Evolutionary conservation across 2,888 invertebrate genomes (phyloP).

Genomic region (Lamellibrachia columna): DNA sequence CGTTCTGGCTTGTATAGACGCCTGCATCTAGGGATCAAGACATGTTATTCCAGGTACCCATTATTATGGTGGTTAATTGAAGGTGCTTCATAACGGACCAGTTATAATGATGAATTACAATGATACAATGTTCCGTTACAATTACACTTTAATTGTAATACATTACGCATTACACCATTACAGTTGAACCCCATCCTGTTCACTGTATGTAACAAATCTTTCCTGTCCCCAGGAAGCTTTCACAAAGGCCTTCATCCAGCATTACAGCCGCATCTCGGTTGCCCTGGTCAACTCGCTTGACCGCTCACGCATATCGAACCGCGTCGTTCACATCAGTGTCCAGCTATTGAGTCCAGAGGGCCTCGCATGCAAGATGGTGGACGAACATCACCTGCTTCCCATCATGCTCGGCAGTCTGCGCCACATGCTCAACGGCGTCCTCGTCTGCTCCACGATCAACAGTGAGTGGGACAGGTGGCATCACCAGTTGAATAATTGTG

Average conservation of each 20-base stretch:
- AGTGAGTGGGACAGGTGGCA: background rate
- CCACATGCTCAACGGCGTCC: slow-evolving; percentile 89
- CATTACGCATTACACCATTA: too few relatives aligned
- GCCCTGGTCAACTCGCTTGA: slow-evolving; percentile 72
- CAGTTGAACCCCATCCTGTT: background rate
- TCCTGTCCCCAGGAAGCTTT: slow-evolving; percentile 76
- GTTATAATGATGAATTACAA: too few relatives aligned
- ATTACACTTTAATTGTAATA: too few relatives aligned
- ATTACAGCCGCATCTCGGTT: slow-evolving; percentile 93
- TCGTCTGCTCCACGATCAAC: background rate
- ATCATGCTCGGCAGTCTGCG: slow-evolving; percentile 91
- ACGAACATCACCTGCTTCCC: slow-evolving; percentile 87
- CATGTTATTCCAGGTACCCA: too few relatives aligned
- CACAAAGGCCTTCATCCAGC: slow-evolving; percentile 92
- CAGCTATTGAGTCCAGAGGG: slow-evolving; percentile 93
- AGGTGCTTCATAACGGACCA: too few relatives aligned
- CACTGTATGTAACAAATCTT: background rate
- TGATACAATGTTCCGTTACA: too few relatives aligned
- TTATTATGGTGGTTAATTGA: too few relatives aligned
- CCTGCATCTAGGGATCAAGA: too few relatives aligned
- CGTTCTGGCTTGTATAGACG: too few relatives aligned
- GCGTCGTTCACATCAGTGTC: slow-evolving; percentile 97
- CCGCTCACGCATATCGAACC: slow-evolving; percentile 79
- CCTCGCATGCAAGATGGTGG: slow-evolving; percentile 88
- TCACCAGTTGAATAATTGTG: background rate